phyloP scores from a whole-genome alignment of 2,888 invertebrate genomes.

The Polymixis lichenea region DNA sequence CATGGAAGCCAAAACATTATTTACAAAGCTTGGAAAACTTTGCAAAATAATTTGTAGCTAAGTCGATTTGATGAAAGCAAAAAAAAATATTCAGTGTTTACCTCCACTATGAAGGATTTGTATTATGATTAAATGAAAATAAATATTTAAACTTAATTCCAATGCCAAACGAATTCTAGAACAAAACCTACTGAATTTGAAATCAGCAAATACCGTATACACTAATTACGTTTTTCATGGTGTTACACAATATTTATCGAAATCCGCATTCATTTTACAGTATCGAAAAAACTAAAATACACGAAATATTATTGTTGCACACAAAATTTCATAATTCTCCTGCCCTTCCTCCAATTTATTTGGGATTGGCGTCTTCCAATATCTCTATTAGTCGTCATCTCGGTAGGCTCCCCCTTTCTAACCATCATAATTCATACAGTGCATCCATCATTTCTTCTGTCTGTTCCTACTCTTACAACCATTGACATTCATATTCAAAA shows the following conservation, averaged over 20 bases:
- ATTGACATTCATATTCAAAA: too few relatives aligned
- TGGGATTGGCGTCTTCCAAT: too few relatives aligned
- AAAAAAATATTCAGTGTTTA: neutral
- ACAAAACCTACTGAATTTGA: too few relatives aligned
- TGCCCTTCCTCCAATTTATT: too few relatives aligned
- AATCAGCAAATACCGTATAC: too few relatives aligned
- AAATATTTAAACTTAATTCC: neutral
- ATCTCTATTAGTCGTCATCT: too few relatives aligned
- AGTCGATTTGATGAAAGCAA: neutral
- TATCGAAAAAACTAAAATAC: neutral
- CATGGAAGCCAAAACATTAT: neutral
- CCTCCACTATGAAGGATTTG: neutral
- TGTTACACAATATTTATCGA: neutral
- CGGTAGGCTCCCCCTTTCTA: too few relatives aligned
- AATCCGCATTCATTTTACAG: slow-evolving; percentile 1
- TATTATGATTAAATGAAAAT: neutral
- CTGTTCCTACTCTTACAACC: too few relatives aligned
- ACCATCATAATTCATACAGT: too few relatives aligned
- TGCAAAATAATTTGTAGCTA: neutral
- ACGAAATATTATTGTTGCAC: neutral
- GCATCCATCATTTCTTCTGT: too few relatives aligned
- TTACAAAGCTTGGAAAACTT: neutral
- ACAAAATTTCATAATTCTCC: neutral
- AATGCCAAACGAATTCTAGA: neutral
- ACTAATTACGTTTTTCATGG: too few relatives aligned